Evolutionary conservation across 2,797 vertebrate species (phyloP).

Genomic region (Microcaecilia unicolor): DNA sequence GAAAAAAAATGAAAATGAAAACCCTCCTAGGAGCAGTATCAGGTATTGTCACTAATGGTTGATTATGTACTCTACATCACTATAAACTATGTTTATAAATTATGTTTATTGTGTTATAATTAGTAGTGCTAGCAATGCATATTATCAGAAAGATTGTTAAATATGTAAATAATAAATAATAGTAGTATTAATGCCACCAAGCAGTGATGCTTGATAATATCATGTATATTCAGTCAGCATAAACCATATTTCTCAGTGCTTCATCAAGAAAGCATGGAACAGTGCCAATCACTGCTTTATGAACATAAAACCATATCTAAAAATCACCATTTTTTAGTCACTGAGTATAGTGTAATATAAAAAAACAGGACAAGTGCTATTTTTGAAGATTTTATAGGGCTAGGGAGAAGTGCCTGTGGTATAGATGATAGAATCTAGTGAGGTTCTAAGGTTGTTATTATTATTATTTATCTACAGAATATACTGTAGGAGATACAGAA

Average conservation of each 20-base stretch:
- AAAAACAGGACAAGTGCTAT: background rate
- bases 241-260: constrained; percentile 19
- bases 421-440: no score
- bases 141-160: constrained; percentile 44
- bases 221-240: constrained; percentile 9
- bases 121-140: constrained; percentile 29
- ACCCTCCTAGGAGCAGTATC: constrained; percentile 7
- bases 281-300: constrained; percentile 15
- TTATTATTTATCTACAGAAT: no score
- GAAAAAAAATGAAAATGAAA: background rate
- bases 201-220: constrained; percentile 13
- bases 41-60: constrained; percentile 15
- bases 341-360: background rate
- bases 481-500: no score
- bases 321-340: background rate
- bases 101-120: constrained; percentile 40
- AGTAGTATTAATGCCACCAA: constrained; percentile 25
- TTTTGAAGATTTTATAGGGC: no score
- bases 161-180: constrained; percentile 50
- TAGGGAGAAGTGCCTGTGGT: no score
- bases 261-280: constrained; percentile 13
- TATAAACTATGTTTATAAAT: constrained; percentile 32
- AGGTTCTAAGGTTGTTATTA: no score
- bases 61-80: constrained; percentile 13
- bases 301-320: constrained; percentile 1